phyloP scores from a whole-genome alignment of 2,888 invertebrate species.

The Zelleria hepariella region DNA sequence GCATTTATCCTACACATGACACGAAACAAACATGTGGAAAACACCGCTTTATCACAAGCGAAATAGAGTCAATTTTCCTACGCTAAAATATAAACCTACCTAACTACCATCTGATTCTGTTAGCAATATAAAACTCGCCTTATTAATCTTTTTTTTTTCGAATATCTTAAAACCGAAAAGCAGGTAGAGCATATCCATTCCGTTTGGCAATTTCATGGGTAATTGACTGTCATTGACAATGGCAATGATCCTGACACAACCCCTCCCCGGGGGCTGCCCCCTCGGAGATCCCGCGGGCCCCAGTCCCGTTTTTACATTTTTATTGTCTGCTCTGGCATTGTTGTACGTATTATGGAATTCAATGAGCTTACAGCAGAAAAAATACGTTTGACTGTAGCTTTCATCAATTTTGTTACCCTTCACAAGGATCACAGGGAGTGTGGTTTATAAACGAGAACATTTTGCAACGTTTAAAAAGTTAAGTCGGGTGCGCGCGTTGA shows the following conservation, averaged over 20 bases:
- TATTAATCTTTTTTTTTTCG: background rate
- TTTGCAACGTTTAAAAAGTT: background rate
- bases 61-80: background rate
- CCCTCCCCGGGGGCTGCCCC: background rate
- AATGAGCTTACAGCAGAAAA: background rate
- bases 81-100: background rate
- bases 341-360: constrained; percentile 2
- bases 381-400: background rate
- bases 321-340: background rate
- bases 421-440: background rate
- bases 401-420: background rate
- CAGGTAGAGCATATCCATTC: constrained; percentile 7
- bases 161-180: background rate
- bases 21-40: background rate
- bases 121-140: background rate
- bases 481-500: background rate
- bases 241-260: constrained; percentile 8
- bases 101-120: too few relatives aligned
- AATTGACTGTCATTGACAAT: constrained; percentile 51
- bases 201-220: constrained; percentile 50
- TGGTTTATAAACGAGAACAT: background rate
- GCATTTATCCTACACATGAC: background rate
- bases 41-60: background rate
- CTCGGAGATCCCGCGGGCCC: background rate
- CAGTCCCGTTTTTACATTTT: background rate